Evolutionary conservation across 1,140 invertebrate species (phyloP), one percentile per base, ranked within the genome.

Genomic region (Eulimnadia texana): DNA sequence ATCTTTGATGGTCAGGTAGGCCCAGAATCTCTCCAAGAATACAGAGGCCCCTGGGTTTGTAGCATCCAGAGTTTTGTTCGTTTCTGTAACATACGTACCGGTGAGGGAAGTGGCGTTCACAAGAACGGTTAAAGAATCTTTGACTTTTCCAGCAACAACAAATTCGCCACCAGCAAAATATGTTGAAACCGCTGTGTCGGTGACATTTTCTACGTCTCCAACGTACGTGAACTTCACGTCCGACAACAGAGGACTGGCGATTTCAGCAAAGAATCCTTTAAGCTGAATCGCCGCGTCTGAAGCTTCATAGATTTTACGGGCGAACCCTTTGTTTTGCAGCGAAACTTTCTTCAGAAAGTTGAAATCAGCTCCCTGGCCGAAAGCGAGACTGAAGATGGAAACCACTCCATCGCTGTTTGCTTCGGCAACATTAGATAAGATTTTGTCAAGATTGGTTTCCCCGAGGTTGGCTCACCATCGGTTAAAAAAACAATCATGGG

Each of bases 401-500:
- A 68, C 62, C 24, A 66, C 66, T 13, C 63, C 61, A 20, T 68
- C 65, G 10, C 66, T 59, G 58, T 70, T 71, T 0, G 6, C 19
- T 2, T 61, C 63, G 10, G 52, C 42, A 19, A 73, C 67, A 67
- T 73, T 66, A 61, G 62, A 69, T 6, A 81, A 71, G 52, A 87
- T 85, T 58, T 73, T 71, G 0, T 73, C 68, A 0, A 76, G 69
- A 56, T 76, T 70, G 0, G 75, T 78, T 64, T 78, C 75, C 10
- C 82, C 1, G 79, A 72, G 2, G 82, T 86, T 2, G 84, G 77
- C 63, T 85, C 78, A 42, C 85, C 85, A 69, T 88, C 85, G 0
- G 85, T 88, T 49, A 88, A 70, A 71, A 88, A 88, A 24, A 88
- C 78, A 11, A 88, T 79, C 51, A 86, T 77, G 0, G 82, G 78